These are phyloP conservation scores for Dicranocentrus wangi DNA, from an alignment of 2,888 invertebrate species.

Conservation along the genomic window DNA sequence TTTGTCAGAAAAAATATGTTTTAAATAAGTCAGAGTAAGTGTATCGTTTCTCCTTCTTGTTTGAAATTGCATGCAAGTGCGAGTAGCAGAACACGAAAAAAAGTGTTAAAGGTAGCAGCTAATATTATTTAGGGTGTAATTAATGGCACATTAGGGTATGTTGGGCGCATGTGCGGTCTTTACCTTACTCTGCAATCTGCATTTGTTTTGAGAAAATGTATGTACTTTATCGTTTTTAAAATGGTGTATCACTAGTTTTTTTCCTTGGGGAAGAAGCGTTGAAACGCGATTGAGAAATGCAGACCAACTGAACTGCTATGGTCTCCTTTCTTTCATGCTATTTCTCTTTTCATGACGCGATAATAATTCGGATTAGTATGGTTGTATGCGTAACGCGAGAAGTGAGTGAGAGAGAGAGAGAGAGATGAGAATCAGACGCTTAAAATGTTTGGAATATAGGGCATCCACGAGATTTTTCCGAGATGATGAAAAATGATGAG, in stretches of 20 bases:
- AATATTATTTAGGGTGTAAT: slow-evolving; percentile 25
- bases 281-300: slow-evolving; percentile 13
- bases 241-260: not conserved
- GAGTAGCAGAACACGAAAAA: slow-evolving; percentile 1
- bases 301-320: slow-evolving; percentile 13
- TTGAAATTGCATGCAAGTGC: not conserved
- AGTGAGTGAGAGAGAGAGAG: too few species aligned
- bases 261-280: not conserved
- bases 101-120: slow-evolving; percentile 31
- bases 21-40: not conserved
- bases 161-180: slow-evolving; percentile 14
- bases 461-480: slow-evolving; percentile 18
- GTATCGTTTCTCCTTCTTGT: not conserved
- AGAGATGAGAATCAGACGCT: not conserved
- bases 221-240: not conserved
- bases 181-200: not conserved
- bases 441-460: slow-evolving; percentile 35
- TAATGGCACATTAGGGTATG: slow-evolving; percentile 12
- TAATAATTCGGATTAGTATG: slow-evolving; percentile 64
- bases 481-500: slow-evolving; percentile 31
- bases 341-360: slow-evolving; percentile 52
- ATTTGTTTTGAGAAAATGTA: not conserved
- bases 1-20: slow-evolving; percentile 19
- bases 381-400: slow-evolving; percentile 58
- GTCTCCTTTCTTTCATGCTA: slow-evolving; percentile 30